Evolutionary conservation across 2,797 vertebrate genomes (phyloP), one percentile per base, ranked within the genome.

Genomic region (Takifugu rubripes): DNA sequence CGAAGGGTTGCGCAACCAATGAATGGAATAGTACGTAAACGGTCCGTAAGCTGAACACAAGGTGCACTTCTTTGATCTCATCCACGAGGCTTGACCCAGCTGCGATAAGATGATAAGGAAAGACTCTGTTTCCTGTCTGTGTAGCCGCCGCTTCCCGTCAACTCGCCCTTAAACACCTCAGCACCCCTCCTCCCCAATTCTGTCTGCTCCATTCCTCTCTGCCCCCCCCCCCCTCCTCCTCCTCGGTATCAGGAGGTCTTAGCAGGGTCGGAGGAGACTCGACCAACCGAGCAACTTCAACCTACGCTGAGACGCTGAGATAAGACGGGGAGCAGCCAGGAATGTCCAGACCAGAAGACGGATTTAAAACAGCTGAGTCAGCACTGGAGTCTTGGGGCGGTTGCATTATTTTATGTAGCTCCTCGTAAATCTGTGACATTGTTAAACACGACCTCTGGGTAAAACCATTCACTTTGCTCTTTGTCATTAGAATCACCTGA

Each of bases 91-190:
- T 43, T 53, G 52, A 70, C 61, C 48, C 42, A 15, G 65, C 52
- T 17, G 2, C 54, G 78, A 86, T 84, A 87, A 78, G 64, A 66
- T 52, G 70, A 85, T 84, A 84, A 88, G 72, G 59, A 63, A 70
- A 49, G 69, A 64, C 78, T 74, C 72, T 66, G 81, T 79, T 87
- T 87, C 86, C 78, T 79, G 74, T 79, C 74, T 63, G 49, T 51
- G 58, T 51, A 70, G 51, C 81, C 64, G 68, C 73, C 74, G 72
- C 67, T 84, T 89, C 78, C 84, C 46, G 58, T 52, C 73, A 76
- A 81, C 73, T 78, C 66, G 49, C 56, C 61, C 66, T 74, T 65
- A 70, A 84, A 81, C 78, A 82, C 74, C 72, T 78, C 79, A 77
- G 70, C 79, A 70, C 69, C 26, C 56, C 40, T 43, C 27, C 40